Conservation (phyloP, 2,797 vertebrate species). For the Psittacula derbiana region DNA sequence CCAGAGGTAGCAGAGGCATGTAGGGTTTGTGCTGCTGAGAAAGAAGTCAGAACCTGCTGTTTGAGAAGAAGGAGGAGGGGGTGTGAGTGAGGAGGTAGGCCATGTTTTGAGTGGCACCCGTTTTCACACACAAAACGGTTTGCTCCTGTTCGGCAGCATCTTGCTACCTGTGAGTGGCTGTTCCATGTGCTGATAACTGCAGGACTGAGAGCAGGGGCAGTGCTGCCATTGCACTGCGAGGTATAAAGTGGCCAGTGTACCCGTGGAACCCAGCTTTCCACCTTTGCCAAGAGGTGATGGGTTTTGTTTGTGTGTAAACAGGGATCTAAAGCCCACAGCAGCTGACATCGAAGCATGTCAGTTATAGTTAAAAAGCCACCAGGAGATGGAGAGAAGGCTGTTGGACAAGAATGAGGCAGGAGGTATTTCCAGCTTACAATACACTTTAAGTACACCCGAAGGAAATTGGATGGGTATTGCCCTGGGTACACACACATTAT, state of each 20-base stretch:
- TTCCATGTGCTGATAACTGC: accelerated
- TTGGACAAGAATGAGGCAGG: not conserved
- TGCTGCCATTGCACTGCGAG: accelerated
- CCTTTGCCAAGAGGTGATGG: not conserved
- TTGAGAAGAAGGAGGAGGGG: not conserved
- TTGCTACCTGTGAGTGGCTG: accelerated
- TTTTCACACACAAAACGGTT: not conserved
- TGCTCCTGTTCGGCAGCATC: accelerated
- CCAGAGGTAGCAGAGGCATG: not conserved
- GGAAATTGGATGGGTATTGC: not conserved
- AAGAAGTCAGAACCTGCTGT: not conserved
- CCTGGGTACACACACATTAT: not conserved
- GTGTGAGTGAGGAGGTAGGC: not conserved
- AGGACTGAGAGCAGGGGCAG: accelerated
- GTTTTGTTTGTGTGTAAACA: not conserved
- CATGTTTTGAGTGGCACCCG: accelerated
- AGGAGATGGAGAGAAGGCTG: not conserved
- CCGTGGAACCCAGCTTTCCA: not conserved
- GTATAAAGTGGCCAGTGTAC: not conserved
- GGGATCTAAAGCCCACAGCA: not conserved
- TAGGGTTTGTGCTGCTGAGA: not conserved
- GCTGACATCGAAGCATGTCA: not conserved
- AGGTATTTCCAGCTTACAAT: not conserved
- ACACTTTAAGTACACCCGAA: not conserved
- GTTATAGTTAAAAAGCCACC: not conserved